Evolutionary conservation across 2,113 vertebrate genomes (phyloP), one percentile per base, ranked within the genome.

Genomic region (Rallus limicola): DNA sequence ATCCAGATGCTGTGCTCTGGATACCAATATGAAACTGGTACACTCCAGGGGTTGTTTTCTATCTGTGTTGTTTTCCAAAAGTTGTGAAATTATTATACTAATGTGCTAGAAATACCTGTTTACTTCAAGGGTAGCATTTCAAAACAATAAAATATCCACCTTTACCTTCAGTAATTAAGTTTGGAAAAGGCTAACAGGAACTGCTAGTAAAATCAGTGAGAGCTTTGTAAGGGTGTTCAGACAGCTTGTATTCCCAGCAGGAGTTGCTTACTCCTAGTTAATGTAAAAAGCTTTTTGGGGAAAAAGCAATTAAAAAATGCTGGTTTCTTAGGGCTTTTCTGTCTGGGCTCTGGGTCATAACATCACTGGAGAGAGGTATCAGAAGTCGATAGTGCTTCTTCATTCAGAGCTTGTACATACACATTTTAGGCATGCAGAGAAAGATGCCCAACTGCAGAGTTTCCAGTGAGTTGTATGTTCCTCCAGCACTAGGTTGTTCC

Each of bases 111-210:
- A 90, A 36, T 34, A 52, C 24, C 8, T 67, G 16, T 44, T 64
- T 68, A 17, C 59, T 90, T 26, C 6, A 21, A 68, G 24, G 33
- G 4, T 72, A 40, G 44, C 31, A 72, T 95, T 95, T 77, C n/a
- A 72, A 58, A 89, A 46, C 28, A 59, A 2, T 34, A 52, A 52
- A 68, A 80, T 55, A 20, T 69, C 14, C 83, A 92, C 84, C 71
- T 96, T 97, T 92, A 86, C 88, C 85, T 93, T 88, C 77, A 95
- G 82, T 89, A 95, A 96, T 88, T 77, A 86, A 78, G 50, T 81
- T 94, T 48, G 83, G 91, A 82, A 93, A 91, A 96, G 78, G 46
- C 69, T 88, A 72, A 65, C 23, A 82, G 26, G 38, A 63, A 33
- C 31, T 65, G 6, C 7, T 74, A 38, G 29, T 40, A 40, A 86